Evolutionary conservation across 1,140 invertebrate species (phyloP).

Genomic region (Venustaconcha ellipsiformis): DNA sequence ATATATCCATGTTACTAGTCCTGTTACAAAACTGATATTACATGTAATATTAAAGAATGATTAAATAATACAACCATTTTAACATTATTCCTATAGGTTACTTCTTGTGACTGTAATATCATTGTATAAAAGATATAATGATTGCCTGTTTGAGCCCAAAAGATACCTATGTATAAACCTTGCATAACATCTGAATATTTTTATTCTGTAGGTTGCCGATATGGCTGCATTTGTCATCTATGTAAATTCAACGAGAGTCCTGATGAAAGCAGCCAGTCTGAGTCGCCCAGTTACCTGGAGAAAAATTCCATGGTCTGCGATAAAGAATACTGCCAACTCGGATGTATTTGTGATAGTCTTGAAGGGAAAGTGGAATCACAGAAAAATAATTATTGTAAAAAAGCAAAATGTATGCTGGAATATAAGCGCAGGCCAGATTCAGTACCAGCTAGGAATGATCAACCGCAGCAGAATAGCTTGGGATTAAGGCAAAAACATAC

Average conservation of each 20-base stretch:
- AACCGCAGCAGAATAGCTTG: conserved; percentile 9
- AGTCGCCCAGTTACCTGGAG: too few relatives aligned
- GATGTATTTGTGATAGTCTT: conserved; percentile 64
- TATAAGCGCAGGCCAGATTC: conserved; percentile 38
- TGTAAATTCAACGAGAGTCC: conserved; percentile 41
- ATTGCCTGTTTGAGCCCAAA: too few relatives aligned
- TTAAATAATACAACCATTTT: too few relatives aligned
- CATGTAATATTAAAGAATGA: too few relatives aligned
- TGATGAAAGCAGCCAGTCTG: conserved; percentile 20
- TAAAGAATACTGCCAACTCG: conserved; percentile 63
- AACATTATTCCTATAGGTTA: too few relatives aligned
- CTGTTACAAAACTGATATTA: too few relatives aligned
- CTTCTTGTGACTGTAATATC: too few relatives aligned
- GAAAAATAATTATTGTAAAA: conserved; percentile 36
- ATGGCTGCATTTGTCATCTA: conserved; percentile 65
- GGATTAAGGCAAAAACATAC: conserved; percentile 13
- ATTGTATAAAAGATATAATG: too few relatives aligned
- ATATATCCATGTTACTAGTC: too few relatives aligned
- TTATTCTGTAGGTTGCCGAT: conserved; percentile 54
- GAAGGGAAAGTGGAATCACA: conserved; percentile 25
- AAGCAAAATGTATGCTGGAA: conserved; percentile 45
- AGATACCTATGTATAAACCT: too few relatives aligned
- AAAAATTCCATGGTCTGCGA: conserved; percentile 38
- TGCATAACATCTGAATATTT: not conserved
- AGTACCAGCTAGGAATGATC: conserved; percentile 8